A percentile compares a stretch with the other conserved stretches of the same genome.
These are phyloP conservation scores for Hirudinaria manillensis DNA, from an alignment of 2,888 invertebrate genomes.

Conservation along the genomic window DNA sequence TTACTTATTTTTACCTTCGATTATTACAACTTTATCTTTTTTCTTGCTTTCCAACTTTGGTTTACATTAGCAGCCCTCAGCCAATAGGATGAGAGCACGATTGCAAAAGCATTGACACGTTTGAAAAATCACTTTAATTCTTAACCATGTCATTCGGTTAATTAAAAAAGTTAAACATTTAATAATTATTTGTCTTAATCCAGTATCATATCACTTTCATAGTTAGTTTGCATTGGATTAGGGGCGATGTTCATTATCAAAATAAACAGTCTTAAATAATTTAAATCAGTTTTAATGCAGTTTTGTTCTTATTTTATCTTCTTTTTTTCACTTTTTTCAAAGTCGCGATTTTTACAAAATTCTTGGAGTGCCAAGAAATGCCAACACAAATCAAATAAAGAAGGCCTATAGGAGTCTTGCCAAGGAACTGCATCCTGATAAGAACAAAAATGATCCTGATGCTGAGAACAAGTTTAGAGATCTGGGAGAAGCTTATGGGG, in stretches of 20 bases:
- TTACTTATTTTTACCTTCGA: not conserved
- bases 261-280: not conserved
- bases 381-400: constrained; percentile 88
- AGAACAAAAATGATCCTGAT: constrained; percentile 85
- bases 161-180: too few species aligned
- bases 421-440: constrained; percentile 94
- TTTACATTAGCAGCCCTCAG: constrained; percentile 16
- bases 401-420: constrained; percentile 92
- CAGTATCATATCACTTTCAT: not conserved
- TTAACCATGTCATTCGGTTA: too few species aligned
- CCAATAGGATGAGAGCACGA: constrained; percentile 14
- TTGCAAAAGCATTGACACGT: not conserved
- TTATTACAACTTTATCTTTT: not conserved
- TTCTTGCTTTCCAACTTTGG: not conserved
- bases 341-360: constrained; percentile 90
- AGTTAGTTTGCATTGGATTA: not conserved
- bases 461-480: constrained; percentile 91
- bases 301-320: not conserved
- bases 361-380: constrained; percentile 75
- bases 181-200: too few species aligned
- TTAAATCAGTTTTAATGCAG: not conserved
- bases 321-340: constrained; percentile 15
- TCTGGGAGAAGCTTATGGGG: constrained; percentile 90
- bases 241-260: not conserved
- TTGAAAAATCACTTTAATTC: too few species aligned